Base-by-base conservation (phyloP, 2,113 vertebrate genomes). In the Oceanites oceanicus region DNA sequence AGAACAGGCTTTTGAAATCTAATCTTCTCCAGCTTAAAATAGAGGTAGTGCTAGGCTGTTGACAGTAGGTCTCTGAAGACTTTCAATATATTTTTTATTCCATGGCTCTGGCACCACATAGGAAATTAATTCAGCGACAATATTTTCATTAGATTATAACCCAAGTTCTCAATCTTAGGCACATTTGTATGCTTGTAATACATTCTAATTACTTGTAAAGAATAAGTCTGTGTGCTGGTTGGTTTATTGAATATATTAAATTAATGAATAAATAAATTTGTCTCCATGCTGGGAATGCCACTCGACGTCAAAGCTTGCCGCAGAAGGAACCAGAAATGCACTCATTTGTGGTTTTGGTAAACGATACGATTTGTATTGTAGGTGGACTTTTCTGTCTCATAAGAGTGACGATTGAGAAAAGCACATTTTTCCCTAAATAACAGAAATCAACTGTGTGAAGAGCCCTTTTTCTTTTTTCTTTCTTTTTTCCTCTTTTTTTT, bases 111-210 rank as follows among this genome's bases (percentile, higher is more conserved):
- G 98, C 98, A 94, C 95, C 96, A 83, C 95, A 97, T 97, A 98
- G 98, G 98, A 99, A 99, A 99, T 99, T 98, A 98, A 98, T 94
- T 97, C 97, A 98, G 97, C n/a, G 94, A 98, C 98, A 99, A 99
- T 99, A 99, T 99, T 99, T 99, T 98, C 96, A 90, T 98, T 98
- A 98, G 98, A 98, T 99, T 98, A 98, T 97, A 96, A 86, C 97
- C 97, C 96, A 97, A 97, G 97, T 98, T 96, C 98, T 95, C 98
- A 96, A 96, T 98, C 97, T 97, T 98, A 96, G 97, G 98, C 97
- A 96, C 98, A 98, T 98, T 97, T 98, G 97, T 95, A 97, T 90
- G 97, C 96, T 98, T 98, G 97, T 98, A 97, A 97, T 97, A 97
- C 96, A 94, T 97, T 97, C 97, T 97, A 97, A 96, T 96, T 96